Percentiles rank a stretch among this genome's conserved stretches.
These are phyloP conservation scores for Syrista parreyssii DNA, from an alignment of 2,888 invertebrate species.

Conservation along the genomic window DNA sequence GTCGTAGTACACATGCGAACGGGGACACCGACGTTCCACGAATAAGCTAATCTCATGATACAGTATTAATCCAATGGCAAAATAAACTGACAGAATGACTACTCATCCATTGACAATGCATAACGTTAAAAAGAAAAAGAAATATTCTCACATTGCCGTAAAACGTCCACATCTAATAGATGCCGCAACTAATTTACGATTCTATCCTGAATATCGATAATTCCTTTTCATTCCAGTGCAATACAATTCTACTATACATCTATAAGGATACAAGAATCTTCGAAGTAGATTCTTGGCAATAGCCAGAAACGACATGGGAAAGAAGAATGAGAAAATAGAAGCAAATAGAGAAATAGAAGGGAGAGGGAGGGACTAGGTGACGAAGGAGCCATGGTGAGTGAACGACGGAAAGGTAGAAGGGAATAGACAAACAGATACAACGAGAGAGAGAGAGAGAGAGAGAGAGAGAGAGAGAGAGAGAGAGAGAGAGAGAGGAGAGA, in stretches of 20 bases:
- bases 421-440: background rate
- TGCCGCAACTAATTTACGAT: background rate
- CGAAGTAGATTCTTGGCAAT: background rate
- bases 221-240: background rate
- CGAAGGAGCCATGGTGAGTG: constrained; percentile 20
- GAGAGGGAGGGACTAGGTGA: background rate
- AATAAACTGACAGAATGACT: background rate
- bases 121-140: background rate
- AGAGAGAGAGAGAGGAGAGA: constrained; percentile 25
- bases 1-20: background rate
- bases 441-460: constrained; percentile 23
- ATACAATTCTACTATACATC: background rate
- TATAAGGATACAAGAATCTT: background rate
- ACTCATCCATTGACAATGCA: background rate
- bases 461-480: constrained; percentile 22
- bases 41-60: background rate
- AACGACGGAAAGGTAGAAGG: constrained; percentile 39
- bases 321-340: background rate
- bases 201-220: background rate
- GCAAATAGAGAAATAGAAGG: background rate
- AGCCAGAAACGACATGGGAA: background rate
- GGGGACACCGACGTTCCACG: background rate
- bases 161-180: background rate
- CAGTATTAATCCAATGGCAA: background rate
- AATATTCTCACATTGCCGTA: background rate